These are phyloP conservation scores for Erethizon dorsatum DNA, from an alignment of 2,797 vertebrate species.

Conservation along the genomic window DNA sequence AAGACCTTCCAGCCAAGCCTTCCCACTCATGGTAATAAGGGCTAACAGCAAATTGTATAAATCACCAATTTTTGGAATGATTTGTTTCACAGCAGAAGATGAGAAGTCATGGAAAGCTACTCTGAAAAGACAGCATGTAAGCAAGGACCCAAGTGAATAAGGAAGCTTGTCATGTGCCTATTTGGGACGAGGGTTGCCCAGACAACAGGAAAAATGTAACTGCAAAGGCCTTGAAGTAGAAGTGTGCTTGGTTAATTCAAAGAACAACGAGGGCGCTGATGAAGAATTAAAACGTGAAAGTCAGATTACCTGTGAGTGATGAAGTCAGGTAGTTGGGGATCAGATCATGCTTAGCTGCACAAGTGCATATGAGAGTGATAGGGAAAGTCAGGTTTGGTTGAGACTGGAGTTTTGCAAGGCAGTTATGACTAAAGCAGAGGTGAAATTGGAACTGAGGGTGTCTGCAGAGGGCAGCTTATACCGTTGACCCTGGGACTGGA, in stretches of 20 bases:
- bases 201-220: not conserved
- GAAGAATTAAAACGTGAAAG: not conserved
- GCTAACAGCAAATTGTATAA: not conserved
- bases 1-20: not conserved
- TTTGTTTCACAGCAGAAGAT: not conserved
- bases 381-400: not conserved
- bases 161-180: too few species aligned
- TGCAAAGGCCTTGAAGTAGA: not conserved
- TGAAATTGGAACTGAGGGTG: not conserved
- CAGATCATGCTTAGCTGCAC: not conserved
- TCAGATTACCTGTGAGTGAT: not conserved
- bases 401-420: not conserved
- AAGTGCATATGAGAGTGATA: not conserved
- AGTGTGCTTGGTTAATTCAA: not conserved
- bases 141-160: not conserved
- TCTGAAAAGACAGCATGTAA: slow-evolving; percentile 17
- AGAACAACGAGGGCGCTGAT: not conserved
- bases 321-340: not conserved
- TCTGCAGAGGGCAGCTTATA: not conserved
- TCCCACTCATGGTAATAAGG: not conserved
- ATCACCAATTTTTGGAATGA: not conserved
- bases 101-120: not conserved
- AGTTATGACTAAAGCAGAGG: not conserved
- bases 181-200: not conserved
- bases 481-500: not conserved